These are phyloP conservation scores for Pica pica DNA, from an alignment of 2,113 vertebrate genomes.

Conservation along the genomic window DNA sequence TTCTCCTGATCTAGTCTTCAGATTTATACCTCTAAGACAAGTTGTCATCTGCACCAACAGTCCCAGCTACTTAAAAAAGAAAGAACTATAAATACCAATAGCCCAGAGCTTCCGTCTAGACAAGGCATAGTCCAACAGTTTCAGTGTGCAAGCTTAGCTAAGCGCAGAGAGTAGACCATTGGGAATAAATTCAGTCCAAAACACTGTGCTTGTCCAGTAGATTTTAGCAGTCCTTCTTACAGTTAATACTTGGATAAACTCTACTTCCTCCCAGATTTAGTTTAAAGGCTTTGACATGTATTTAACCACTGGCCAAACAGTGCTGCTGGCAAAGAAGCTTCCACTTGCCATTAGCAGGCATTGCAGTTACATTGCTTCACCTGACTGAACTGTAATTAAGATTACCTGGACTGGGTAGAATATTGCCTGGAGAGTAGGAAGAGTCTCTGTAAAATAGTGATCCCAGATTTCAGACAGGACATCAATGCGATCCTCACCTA, in stretches of 20 bases:
- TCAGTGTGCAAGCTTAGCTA: not conserved
- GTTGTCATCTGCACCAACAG: not conserved
- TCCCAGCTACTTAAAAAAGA: not conserved
- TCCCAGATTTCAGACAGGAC: slow-evolving; percentile 87
- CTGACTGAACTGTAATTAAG: not conserved
- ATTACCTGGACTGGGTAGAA: slow-evolving; percentile 94
- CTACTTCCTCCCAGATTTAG: not conserved
- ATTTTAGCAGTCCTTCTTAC: not conserved
- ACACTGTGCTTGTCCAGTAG: not conserved
- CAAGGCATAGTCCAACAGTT: not conserved
- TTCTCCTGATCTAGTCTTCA: not conserved
- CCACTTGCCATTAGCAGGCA: not conserved
- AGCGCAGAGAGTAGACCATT: not conserved
- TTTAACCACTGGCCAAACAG: not conserved
- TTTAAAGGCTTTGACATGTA: not conserved
- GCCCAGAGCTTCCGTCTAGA: not conserved
- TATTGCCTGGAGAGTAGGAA: slow-evolving; percentile 93
- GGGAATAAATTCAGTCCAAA: not conserved
- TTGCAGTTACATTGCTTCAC: not conserved
- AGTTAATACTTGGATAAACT: not conserved
- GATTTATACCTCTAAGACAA: not conserved
- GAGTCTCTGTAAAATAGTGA: slow-evolving; percentile 90
- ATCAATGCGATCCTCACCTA: slow-evolving; percentile 83
- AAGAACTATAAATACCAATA: not conserved
- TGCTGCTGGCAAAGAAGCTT: not conserved